Evolutionary conservation across 2,797 vertebrate species (phyloP).

Genomic region (Clamator glandarius): DNA sequence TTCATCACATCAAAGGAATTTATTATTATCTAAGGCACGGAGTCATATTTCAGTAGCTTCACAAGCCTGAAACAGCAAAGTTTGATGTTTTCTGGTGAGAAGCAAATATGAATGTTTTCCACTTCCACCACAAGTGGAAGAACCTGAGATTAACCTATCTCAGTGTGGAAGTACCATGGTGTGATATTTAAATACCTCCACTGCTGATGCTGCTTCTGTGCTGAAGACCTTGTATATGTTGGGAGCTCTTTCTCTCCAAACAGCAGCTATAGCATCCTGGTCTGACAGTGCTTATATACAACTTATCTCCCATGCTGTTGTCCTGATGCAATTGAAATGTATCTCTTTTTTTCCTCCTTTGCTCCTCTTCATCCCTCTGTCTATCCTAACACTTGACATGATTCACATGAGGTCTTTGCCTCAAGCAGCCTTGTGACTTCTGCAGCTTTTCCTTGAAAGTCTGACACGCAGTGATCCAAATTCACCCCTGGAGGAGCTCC

Average conservation of each 20-base stretch:
- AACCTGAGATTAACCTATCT: neutral
- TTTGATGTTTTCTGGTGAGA: slow-evolving; percentile 7
- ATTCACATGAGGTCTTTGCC: slow-evolving; percentile 76
- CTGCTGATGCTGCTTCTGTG: neutral
- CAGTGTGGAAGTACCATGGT: neutral
- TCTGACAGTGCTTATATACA: slow-evolving; percentile 71
- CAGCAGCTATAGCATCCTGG: slow-evolving; percentile 76
- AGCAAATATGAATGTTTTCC: neutral
- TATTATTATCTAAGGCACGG: neutral
- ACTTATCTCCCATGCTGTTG: slow-evolving; percentile 80
- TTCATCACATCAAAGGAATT: slow-evolving; percentile 6
- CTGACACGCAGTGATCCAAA: neutral
- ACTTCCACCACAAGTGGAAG: slow-evolving; percentile 8
- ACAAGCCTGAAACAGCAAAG: neutral
- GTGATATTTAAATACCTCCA: slow-evolving; percentile 62
- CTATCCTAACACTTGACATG: slow-evolving; percentile 73
- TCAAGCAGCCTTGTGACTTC: slow-evolving; percentile 80
- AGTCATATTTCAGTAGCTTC: slow-evolving; percentile 2
- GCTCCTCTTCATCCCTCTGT: slow-evolving; percentile 37
- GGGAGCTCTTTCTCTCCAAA: slow-evolving; percentile 50
- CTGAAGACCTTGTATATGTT: neutral
- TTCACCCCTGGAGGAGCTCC: neutral
- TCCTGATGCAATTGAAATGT: slow-evolving; percentile 2
- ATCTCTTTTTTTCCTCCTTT: slow-evolving; percentile 2
- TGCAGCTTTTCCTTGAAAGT: slow-evolving; percentile 48